phyloP scores from a whole-genome alignment of 2,113 vertebrate species.

The Tyto alba region DNA sequence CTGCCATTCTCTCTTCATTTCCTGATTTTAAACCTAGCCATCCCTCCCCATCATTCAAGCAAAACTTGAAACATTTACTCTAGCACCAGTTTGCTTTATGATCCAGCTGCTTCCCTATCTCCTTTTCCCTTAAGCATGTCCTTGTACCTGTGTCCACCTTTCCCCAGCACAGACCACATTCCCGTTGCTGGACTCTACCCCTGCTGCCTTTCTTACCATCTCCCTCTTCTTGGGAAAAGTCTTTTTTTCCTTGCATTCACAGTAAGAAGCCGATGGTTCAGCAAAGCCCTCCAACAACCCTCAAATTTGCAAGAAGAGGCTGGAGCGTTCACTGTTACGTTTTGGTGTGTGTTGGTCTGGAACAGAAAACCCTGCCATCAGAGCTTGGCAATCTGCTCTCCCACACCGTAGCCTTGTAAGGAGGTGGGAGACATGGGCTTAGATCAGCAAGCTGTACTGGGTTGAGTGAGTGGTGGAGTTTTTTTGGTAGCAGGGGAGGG shows the following conservation, averaged over 20 bases:
- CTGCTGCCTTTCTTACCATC: background rate
- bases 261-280: fast-evolving
- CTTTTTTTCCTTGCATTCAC: background rate
- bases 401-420: background rate
- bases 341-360: background rate
- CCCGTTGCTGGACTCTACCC: background rate
- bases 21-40: background rate
- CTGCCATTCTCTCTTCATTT: background rate
- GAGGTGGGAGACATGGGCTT: background rate
- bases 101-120: background rate
- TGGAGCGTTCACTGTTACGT: background rate
- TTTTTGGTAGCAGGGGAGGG: too few relatives aligned
- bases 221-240: background rate
- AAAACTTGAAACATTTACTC: background rate
- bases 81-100: background rate
- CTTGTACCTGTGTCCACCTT: background rate
- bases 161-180: background rate
- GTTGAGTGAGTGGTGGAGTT: too few relatives aligned
- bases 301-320: background rate
- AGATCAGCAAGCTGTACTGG: too few relatives aligned
- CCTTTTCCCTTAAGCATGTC: background rate
- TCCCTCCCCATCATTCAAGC: background rate
- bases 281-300: background rate
- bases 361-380: background rate
- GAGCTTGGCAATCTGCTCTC: background rate